A percentile compares a stretch with the other conserved stretches of the same genome.
Conservation (phyloP, 2,888 invertebrate genomes). For the Sinodicranocentrus sp. region DNA sequence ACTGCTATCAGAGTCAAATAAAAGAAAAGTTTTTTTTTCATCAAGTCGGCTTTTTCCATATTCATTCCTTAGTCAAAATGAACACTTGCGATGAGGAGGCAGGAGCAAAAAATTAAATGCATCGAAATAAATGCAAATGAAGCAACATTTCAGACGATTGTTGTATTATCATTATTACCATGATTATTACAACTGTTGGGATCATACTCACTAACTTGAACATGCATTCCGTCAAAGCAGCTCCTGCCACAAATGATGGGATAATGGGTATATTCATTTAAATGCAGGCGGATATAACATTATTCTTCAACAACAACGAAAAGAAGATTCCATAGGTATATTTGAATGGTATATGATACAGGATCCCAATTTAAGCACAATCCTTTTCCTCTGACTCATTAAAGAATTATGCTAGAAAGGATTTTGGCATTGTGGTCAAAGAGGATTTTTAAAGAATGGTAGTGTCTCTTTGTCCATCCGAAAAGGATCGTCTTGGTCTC, state of each 20-base stretch:
- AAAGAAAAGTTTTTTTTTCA: too few relatives aligned
- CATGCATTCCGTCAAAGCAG: constrained; percentile 19
- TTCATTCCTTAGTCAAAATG: constrained; percentile 1
- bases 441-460: constrained; percentile 10
- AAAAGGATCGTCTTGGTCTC: neutral
- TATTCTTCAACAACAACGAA: too few relatives aligned
- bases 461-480: constrained; percentile 29
- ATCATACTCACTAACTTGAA: too few relatives aligned
- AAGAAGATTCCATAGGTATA: too few relatives aligned
- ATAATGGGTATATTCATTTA: too few relatives aligned
- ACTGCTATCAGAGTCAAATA: neutral
- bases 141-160: constrained; percentile 5
- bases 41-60: too few relatives aligned
- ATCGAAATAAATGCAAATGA: constrained; percentile 23
- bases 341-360: too few relatives aligned
- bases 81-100: neutral
- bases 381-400: constrained; percentile 44
- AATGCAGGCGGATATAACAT: too few relatives aligned
- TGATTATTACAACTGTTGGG: constrained; percentile 4
- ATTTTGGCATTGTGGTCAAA: constrained; percentile 16
- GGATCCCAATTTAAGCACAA: too few relatives aligned
- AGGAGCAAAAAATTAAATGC: constrained; percentile 7
- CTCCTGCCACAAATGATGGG: constrained; percentile 18
- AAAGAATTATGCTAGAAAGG: constrained; percentile 34
- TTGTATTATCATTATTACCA: constrained; percentile 19